Evolutionary conservation across 37 sponge, comb jelly and placozoan species (phyloP).

Genomic region (Eunapius fragilis): DNA sequence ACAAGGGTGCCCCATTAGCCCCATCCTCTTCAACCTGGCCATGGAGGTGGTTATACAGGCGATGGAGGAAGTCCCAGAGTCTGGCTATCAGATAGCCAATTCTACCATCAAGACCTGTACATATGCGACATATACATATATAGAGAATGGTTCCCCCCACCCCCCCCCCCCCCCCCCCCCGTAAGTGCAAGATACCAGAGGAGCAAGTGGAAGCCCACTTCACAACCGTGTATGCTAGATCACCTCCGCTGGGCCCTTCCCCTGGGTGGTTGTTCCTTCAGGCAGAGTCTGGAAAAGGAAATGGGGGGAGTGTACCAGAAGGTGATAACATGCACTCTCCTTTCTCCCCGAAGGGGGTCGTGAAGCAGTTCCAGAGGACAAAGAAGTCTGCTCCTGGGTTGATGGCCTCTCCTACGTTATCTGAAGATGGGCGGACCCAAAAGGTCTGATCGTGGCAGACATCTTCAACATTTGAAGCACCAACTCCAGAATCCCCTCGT

Average conservation of each 20-base stretch:
- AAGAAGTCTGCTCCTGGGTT: not conserved
- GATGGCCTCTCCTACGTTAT: too few relatives aligned
- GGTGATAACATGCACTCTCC: not conserved
- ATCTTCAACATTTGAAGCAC: too few relatives aligned
- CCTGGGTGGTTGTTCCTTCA: not conserved
- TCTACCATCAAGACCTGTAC: not conserved
- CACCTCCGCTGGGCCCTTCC: not conserved
- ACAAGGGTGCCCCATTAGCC: conserved; percentile 16
- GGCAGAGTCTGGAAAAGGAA: not conserved
- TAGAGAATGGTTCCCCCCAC: too few relatives aligned
- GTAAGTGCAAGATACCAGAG: not conserved
- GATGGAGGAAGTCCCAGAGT: not conserved
- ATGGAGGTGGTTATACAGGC: not conserved
- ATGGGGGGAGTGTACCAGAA: not conserved
- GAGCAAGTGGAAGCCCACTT: not conserved
- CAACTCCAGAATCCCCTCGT: not conserved
- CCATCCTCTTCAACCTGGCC: conserved; percentile 1
- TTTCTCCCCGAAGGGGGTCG: not conserved
- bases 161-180: too few relatives aligned
- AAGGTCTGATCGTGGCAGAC: too few relatives aligned
- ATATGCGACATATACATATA: too few relatives aligned
- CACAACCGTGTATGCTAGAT: not conserved
- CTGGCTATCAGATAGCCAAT: too few relatives aligned
- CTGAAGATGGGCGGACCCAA: too few relatives aligned
- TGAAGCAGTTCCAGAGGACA: not conserved